Base-by-base conservation (phyloP, 2,113 vertebrate genomes). In the Amazona guildingii region DNA sequence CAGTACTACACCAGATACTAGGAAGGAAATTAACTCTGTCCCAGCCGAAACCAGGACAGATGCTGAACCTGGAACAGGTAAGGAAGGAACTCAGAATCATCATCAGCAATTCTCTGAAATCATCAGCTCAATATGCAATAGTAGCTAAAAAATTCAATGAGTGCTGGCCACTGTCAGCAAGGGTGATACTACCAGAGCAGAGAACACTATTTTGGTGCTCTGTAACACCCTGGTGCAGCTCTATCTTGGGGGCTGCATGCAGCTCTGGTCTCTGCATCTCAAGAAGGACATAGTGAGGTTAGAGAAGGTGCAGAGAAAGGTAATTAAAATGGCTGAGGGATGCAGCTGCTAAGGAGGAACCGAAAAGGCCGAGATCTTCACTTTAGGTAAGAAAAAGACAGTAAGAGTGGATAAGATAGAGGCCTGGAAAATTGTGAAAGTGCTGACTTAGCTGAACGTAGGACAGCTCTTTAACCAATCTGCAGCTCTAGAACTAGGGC, bases 241-340 rank as follows among this genome's bases (percentile, higher is more conserved):
- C 0, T 52, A 14, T 39, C n/a, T 7, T 17, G 17, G 33, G n/a
- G 4, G 5, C 5, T 64, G 41, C n/a, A 7, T 52, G 52, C 43
- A 33, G 48, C 19, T 83, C 64, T 61, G 49, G 24, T 54, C 46
- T 76, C 77, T 72, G 57, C 57, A 59, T 15, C 52, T 81, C 85
- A 83, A 17, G 69, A 55, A 79, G 21, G 35, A 69, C 27, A 20
- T 3, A 63, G 21, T 28, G 23, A 87, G 19, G 35, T 73, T n/a
- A 80, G 57, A 86, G 57, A 39, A 27, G 27, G 17, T 83, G 46
- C n/a, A 63, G 59, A 77, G 51, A 76, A 86, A 44, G n/a, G 27
- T 16, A 57, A 35, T 13, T 35, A 0, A 68, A 55, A 81, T 68
- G 39, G 33, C 17, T 31, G 59, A 69, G 17, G 35, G 35, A 51